phyloP scores from a whole-genome alignment of 2,113 vertebrate genomes.

The Phylloscopus trochiloides region DNA sequence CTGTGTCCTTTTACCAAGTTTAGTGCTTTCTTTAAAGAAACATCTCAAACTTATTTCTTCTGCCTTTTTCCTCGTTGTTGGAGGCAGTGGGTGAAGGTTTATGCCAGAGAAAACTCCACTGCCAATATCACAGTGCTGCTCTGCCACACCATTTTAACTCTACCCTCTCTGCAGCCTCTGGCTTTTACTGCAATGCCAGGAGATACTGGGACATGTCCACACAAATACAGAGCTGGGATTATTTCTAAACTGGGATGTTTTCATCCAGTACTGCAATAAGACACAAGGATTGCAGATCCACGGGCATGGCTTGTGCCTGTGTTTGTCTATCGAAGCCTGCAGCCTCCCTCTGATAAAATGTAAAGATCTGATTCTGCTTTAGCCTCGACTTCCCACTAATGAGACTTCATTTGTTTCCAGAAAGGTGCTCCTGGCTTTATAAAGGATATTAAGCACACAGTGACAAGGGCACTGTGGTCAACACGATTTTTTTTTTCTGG shows the following conservation, averaged over 20 bases:
- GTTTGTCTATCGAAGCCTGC: not conserved
- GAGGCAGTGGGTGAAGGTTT: not conserved
- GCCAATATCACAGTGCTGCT: not conserved
- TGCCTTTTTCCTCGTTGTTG: not conserved
- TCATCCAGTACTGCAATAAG: not conserved
- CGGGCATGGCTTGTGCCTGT: accelerated
- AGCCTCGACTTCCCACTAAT: not conserved
- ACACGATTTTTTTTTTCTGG: not conserved
- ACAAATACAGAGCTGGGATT: not conserved
- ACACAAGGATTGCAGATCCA: not conserved
- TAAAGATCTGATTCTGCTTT: not conserved
- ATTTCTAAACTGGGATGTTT: not conserved
- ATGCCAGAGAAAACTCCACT: not conserved
- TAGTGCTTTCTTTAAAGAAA: conserved; percentile 65
- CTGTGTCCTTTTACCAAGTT: conserved; percentile 64
- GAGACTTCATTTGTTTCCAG: not conserved
- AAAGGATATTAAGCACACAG: not conserved
- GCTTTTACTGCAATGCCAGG: not conserved
- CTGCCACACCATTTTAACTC: not conserved
- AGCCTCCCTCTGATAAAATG: not conserved
- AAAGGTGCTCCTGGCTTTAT: conserved; percentile 8
- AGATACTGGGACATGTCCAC: not conserved
- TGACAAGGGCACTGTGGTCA: not conserved
- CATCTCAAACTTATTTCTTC: conserved; percentile 1
- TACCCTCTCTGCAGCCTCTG: not conserved